Conservation (phyloP, 2,797 vertebrate species). For the Botia almorhae region DNA sequence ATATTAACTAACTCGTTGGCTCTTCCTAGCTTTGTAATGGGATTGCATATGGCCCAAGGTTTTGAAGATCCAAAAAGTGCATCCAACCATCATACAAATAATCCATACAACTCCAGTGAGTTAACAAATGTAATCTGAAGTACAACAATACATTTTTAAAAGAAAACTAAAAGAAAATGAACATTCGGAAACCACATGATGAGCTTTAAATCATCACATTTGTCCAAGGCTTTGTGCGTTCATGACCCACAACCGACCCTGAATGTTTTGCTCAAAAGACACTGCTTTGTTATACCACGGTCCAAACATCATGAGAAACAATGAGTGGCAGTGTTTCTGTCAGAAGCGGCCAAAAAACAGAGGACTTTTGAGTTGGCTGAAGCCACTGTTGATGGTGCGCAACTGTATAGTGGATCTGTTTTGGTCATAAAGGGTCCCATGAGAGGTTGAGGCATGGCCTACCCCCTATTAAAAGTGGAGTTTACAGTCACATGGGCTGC, state of each 20-base stretch:
- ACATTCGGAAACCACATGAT: constrained; percentile 35
- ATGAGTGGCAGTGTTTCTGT: constrained; percentile 73
- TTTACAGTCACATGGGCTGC: constrained; percentile 78
- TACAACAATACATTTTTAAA: too few species aligned
- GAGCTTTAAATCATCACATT: constrained; percentile 53
- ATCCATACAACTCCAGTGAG: too few species aligned
- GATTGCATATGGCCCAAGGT: too few species aligned
- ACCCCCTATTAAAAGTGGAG: constrained; percentile 62
- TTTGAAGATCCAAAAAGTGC: too few species aligned
- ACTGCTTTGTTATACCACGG: constrained; percentile 62
- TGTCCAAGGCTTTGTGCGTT: constrained; percentile 45
- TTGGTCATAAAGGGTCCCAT: constrained; percentile 66
- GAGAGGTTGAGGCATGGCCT: constrained; percentile 33
- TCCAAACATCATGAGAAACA: constrained; percentile 73
- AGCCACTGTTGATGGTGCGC: constrained; percentile 42
- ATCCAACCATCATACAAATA: too few species aligned
- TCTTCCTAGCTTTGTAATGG: too few species aligned
- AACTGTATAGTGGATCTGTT: constrained; percentile 68
- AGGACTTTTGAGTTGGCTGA: constrained; percentile 67
- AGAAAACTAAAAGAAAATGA: constrained; percentile 4
- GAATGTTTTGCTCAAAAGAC: constrained; percentile 61
- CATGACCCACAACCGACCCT: constrained; percentile 30
- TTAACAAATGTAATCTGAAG: too few species aligned
- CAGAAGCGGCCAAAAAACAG: constrained; percentile 64
- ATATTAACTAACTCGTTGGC: too few species aligned